These are phyloP conservation scores for Agrypnia vestita DNA, from an alignment of 1,140 invertebrate genomes.

Conservation along the genomic window DNA sequence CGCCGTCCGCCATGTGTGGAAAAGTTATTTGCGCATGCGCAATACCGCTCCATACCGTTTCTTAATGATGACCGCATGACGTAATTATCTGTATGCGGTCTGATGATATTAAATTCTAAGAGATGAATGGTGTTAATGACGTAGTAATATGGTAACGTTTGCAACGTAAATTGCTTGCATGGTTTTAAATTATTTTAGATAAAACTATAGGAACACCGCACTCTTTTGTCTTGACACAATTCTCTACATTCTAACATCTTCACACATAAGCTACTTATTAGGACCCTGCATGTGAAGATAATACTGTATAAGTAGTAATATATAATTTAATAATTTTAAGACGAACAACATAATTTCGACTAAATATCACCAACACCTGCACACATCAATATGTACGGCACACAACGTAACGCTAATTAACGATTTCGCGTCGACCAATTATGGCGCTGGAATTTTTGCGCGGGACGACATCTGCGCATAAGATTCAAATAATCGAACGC, in stretches of 20 bases:
- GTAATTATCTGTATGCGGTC: background rate
- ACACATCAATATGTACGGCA: background rate
- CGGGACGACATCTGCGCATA: background rate
- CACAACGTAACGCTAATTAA: background rate
- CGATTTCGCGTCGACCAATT: background rate
- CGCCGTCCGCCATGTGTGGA: slow-evolving; percentile 17
- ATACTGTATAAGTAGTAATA: too few relatives aligned
- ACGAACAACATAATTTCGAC: too few relatives aligned
- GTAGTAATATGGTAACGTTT: too few relatives aligned
- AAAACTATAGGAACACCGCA: too few relatives aligned
- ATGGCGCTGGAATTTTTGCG: background rate
- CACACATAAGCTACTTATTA: too few relatives aligned
- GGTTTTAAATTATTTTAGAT: too few relatives aligned
- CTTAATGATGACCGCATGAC: slow-evolving; percentile 18
- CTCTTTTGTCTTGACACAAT: too few relatives aligned
- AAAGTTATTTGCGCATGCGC: slow-evolving; percentile 24
- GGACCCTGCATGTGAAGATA: too few relatives aligned
- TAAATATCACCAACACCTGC: background rate
- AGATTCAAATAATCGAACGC: background rate
- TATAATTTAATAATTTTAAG: background rate
- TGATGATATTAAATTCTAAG: too few relatives aligned
- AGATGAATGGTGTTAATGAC: too few relatives aligned
- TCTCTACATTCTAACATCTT: too few relatives aligned
- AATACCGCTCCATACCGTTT: slow-evolving; percentile 5
- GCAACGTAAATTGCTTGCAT: too few relatives aligned